phyloP scores from a whole-genome alignment of 2,797 vertebrate genomes.

The Oreochromis grahami region DNA sequence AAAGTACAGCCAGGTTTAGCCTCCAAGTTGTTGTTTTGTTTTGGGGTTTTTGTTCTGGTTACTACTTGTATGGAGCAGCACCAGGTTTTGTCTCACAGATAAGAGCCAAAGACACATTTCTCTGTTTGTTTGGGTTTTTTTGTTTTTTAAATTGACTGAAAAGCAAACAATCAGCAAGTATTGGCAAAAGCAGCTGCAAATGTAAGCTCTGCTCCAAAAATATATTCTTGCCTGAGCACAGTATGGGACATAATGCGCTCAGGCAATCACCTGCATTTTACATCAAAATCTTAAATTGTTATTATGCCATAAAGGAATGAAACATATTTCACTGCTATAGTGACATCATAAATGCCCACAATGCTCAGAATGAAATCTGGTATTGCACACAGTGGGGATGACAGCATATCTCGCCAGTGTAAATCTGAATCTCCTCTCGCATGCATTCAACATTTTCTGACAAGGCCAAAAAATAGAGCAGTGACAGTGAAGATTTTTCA shows the following conservation, averaged over 20 bases:
- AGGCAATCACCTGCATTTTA: not conserved
- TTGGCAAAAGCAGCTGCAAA: not conserved
- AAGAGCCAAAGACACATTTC: not conserved
- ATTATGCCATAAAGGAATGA: not conserved
- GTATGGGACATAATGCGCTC: not conserved
- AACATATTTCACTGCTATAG: not conserved
- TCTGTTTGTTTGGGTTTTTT: not conserved
- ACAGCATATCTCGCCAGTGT: not conserved
- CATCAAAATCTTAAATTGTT: conserved; percentile 4
- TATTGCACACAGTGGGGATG: not conserved
- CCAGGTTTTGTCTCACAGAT: not conserved
- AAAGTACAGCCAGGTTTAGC: not conserved
- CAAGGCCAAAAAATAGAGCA: conserved; percentile 31
- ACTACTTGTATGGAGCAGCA: not conserved
- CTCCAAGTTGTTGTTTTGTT: not conserved
- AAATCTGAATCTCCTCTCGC: conserved; percentile 15
- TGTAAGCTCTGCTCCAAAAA: not conserved
- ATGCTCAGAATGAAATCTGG: not conserved
- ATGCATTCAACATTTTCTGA: conserved; percentile 31
- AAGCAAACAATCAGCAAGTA: not conserved
- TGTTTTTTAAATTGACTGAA: not conserved
- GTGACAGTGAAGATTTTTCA: conserved; percentile 41
- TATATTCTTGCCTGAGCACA: not conserved
- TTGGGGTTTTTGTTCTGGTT: not conserved
- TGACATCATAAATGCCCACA: not conserved